phyloP scores from a whole-genome alignment of 30 jellyfish, hydroid and myxozoan genomes.

The Nemopilema nomurai region DNA sequence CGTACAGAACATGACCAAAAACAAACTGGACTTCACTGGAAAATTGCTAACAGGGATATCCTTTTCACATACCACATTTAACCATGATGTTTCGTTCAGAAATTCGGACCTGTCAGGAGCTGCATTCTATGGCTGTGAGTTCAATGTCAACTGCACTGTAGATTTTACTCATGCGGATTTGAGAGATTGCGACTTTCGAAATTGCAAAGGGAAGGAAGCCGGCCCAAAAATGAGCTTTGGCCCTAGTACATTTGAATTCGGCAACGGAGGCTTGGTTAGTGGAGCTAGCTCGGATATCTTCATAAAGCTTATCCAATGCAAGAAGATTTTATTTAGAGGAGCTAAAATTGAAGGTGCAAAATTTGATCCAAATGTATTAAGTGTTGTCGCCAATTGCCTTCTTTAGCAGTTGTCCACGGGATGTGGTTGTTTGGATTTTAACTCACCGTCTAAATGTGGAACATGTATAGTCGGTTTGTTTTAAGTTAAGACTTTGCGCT shows the following conservation, averaged over 20 bases:
- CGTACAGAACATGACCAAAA: slow-evolving; percentile 78
- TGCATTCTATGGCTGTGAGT: slow-evolving; percentile 82
- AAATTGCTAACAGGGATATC: slow-evolving; percentile 66
- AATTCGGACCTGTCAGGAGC: slow-evolving; percentile 75
- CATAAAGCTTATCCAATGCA: slow-evolving; percentile 56
- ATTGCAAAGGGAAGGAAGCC: slow-evolving; percentile 88
- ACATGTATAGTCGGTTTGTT: no score
- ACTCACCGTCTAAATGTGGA: no score
- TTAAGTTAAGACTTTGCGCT: no score
- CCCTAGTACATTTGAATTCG: slow-evolving; percentile 78
- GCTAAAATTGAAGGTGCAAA: slow-evolving; percentile 79
- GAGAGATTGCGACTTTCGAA: slow-evolving; percentile 81
- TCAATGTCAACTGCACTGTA: slow-evolving; percentile 64
- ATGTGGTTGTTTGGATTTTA: no score
- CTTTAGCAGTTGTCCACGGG: background rate
- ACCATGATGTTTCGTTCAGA: slow-evolving; percentile 71
- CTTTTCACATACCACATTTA: slow-evolving; percentile 84
- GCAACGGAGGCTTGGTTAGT: slow-evolving; percentile 87
- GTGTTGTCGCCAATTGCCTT: slow-evolving; percentile 33
- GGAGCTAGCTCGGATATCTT: slow-evolving; percentile 88
- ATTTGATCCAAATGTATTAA: slow-evolving; percentile 80
- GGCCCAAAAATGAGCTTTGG: slow-evolving; percentile 88
- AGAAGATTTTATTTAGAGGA: slow-evolving; percentile 67
- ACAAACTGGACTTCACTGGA: slow-evolving; percentile 67
- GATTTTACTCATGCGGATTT: slow-evolving; percentile 82